Evolutionary conservation across 2,113 vertebrate genomes (phyloP), one percentile per base, ranked within the genome.

Genomic region (Microcebus murinus): DNA sequence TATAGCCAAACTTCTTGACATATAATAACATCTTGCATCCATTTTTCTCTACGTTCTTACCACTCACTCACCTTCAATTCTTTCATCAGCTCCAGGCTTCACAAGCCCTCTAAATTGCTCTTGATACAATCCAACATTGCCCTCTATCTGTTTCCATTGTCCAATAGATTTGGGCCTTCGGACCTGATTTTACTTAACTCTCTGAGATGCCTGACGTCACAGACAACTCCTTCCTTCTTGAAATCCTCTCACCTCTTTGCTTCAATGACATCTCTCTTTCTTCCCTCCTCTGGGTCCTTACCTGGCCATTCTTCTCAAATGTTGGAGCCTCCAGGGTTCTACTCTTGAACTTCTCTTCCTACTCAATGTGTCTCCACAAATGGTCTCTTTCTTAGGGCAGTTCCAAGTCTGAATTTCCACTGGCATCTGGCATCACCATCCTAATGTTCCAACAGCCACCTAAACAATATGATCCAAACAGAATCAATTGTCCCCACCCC

Each of bases 341-440:
- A 29, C 39, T 65, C 48, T 65, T 88, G 48, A 88, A 80, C 1
- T 61, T 81, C 74, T 87, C 76, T 94, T 80, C 36, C 61, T 80
- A 15, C 9, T 80, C 48, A 68, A 4, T 50, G 21, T 83, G 31
- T 50, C 12, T 65, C 87, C 20, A 55, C 29, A 29, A 52, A 71
- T 42, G 21, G 77, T n/a, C 17, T 77, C 42, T 93, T 77, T 67
- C 34, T 92, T 52, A 80, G 36, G 39, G 48, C 17, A 80, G 23
- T 65, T 96, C 50, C 48, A 63, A 29, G 5, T 52, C 48, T 96
- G 27, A 80, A 92, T 92, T 96, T 73, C n/a, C 42, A 88, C 1
- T 27, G 39, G 21, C 39, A 31, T 79, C 55, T 59, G 57, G 9
- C 55, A 61, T 88, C 20, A 65, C 3, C 9, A 68, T 9, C 8